Evolutionary conservation across 2,888 invertebrate genomes (phyloP).

Genomic region (Lydus trimaculatus): DNA sequence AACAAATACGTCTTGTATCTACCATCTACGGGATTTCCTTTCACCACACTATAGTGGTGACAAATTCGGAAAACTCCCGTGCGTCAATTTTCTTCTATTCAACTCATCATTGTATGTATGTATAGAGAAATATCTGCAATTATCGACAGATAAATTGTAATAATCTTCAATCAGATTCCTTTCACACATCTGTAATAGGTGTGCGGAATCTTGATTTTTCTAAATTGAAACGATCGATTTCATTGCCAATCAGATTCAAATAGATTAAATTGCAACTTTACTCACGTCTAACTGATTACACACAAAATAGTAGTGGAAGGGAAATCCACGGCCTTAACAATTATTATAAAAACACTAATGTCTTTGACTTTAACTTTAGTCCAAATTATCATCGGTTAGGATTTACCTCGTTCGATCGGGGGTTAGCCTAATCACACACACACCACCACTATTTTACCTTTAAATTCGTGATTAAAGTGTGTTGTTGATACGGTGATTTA

Average conservation of each 20-base stretch:
- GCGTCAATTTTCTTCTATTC: neutral
- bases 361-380: slow-evolving; percentile 49
- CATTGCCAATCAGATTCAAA: neutral
- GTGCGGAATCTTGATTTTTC: no score
- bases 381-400: slow-evolving; percentile 48
- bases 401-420: slow-evolving; percentile 44
- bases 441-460: slow-evolving; percentile 18
- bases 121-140: no score
- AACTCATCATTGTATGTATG: no score
- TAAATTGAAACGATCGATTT: neutral
- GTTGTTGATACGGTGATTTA: neutral
- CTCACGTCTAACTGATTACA: slow-evolving; percentile 5
- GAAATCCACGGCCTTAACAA: slow-evolving; percentile 47
- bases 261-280: neutral
- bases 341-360: slow-evolving; percentile 51
- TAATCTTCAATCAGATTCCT: no score
- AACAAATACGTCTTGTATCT: neutral
- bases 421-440: slow-evolving; percentile 53
- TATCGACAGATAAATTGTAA: no score
- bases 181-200: no score
- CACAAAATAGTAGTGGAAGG: slow-evolving; percentile 37
- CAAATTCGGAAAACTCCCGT: neutral
- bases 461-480: slow-evolving; percentile 19
- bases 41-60: neutral
- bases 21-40: neutral